A percentile compares a stretch with the other conserved stretches of the same genome.
phyloP scores from a whole-genome alignment of 2,113 vertebrate species.

The Ailuropoda melanoleuca region DNA sequence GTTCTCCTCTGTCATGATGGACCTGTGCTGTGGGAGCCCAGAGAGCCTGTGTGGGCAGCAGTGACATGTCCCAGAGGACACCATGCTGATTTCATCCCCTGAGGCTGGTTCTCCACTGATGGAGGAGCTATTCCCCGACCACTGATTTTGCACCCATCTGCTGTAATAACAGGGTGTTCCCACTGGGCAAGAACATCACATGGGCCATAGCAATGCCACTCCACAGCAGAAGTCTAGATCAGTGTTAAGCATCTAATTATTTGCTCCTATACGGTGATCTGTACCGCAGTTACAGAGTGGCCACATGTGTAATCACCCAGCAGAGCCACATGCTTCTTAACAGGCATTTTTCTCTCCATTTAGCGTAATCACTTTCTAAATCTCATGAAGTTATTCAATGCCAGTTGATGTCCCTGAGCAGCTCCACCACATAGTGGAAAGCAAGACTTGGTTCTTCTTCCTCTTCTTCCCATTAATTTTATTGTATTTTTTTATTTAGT shows the following conservation, averaged over 20 bases:
- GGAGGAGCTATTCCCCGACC: not conserved
- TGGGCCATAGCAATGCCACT: fast-evolving
- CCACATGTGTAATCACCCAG: not conserved
- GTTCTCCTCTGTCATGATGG: fast-evolving
- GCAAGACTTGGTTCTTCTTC: not conserved
- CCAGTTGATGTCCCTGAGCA: not conserved
- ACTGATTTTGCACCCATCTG: not conserved
- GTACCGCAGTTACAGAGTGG: too few relatives aligned
- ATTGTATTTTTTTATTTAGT: too few relatives aligned
- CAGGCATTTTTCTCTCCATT: not conserved
- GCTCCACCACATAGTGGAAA: not conserved
- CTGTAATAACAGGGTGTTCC: not conserved
- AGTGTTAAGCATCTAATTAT: not conserved
- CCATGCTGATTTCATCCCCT: not conserved
- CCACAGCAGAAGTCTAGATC: not conserved
- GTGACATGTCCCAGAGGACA: fast-evolving
- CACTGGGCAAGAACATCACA: not conserved
- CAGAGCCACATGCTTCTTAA: not conserved
- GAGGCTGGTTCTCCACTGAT: not conserved
- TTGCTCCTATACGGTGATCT: not conserved
- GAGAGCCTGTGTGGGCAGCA: not conserved
- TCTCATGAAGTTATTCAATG: not conserved
- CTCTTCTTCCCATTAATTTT: too few relatives aligned
- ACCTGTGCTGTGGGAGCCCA: not conserved
- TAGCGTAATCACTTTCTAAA: not conserved